phyloP scores from a whole-genome alignment of 2,888 invertebrate genomes.

The Vanessa cardui region DNA sequence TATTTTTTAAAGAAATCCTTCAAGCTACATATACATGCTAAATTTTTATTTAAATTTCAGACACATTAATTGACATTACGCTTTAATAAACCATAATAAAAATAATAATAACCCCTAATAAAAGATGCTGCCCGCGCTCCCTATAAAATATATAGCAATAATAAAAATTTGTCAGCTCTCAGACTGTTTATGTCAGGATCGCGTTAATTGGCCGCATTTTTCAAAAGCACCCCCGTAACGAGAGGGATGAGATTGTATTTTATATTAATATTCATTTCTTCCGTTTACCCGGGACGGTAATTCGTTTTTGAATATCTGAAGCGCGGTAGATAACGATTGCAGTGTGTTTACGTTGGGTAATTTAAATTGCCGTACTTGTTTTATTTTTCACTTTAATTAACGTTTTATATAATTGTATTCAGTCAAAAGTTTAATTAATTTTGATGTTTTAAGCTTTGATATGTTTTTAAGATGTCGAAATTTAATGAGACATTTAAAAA shows the following conservation, averaged over 20 bases:
- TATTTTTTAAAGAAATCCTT: too few relatives aligned
- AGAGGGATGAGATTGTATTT: conserved; percentile 24
- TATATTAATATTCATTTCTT: conserved; percentile 17
- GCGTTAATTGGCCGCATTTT: conserved; percentile 28
- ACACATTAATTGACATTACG: too few relatives aligned
- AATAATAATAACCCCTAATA: too few relatives aligned
- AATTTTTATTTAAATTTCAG: too few relatives aligned
- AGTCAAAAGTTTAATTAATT: too few relatives aligned
- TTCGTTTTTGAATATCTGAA: conserved; percentile 16
- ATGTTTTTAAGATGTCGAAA: too few relatives aligned
- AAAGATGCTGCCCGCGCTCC: too few relatives aligned
- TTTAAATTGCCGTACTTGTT: background rate
- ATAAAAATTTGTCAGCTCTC: background rate
- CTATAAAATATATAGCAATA: too few relatives aligned
- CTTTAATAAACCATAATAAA: too few relatives aligned
- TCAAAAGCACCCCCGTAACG: conserved; percentile 18
- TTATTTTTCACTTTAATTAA: background rate
- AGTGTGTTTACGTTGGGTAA: background rate
- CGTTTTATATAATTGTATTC: background rate
- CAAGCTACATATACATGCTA: too few relatives aligned
- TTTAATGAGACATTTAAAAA: too few relatives aligned
- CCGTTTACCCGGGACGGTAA: conserved; percentile 2
- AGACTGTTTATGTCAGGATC: background rate
- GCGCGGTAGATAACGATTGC: background rate
- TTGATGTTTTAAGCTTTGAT: too few relatives aligned